phyloP scores from a whole-genome alignment of 2,113 vertebrate genomes.

The Larimichthys crocea region DNA sequence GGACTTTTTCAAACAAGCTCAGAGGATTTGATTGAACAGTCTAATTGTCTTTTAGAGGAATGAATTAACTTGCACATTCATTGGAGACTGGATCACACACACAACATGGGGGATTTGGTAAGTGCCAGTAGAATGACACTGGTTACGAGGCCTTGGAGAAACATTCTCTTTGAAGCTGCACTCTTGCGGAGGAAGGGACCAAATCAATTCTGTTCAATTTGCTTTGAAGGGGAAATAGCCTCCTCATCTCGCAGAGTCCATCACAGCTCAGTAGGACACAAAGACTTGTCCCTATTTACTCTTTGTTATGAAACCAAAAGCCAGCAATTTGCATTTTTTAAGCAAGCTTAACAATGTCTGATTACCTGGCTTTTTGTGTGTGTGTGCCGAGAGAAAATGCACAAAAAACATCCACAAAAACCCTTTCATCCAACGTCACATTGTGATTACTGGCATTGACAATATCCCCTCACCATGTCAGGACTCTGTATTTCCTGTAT shows the following conservation, averaged over 20 bases:
- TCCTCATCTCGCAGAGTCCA: constrained; percentile 56
- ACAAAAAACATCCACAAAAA: constrained; percentile 26
- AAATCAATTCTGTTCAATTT: constrained; percentile 73
- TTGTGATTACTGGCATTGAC: not conserved
- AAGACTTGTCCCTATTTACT: constrained; percentile 58
- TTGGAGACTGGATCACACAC: constrained; percentile 54
- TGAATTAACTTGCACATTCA: constrained; percentile 49
- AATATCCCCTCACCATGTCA: not conserved
- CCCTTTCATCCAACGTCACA: constrained; percentile 28
- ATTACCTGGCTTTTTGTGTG: constrained; percentile 30
- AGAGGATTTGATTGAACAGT: constrained; percentile 58
- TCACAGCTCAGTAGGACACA: constrained; percentile 53
- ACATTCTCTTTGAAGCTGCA: constrained; percentile 69
- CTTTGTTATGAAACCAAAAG: constrained; percentile 61
- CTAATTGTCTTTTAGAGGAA: constrained; percentile 72
- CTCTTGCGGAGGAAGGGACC: constrained; percentile 41
- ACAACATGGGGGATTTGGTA: constrained; percentile 39
- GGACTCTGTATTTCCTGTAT: not conserved
- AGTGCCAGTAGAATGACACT: constrained; percentile 33
- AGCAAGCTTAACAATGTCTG: constrained; percentile 37
- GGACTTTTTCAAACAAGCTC: constrained; percentile 49
- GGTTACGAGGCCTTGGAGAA: constrained; percentile 47
- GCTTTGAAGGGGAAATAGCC: constrained; percentile 71
- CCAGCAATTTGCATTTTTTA: constrained; percentile 56
- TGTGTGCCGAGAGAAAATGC: constrained; percentile 4